A percentile compares a stretch with the other conserved stretches of the same genome.
Conservation (phyloP, 2,113 vertebrate species). For the Ginglymostoma cirratum region DNA sequence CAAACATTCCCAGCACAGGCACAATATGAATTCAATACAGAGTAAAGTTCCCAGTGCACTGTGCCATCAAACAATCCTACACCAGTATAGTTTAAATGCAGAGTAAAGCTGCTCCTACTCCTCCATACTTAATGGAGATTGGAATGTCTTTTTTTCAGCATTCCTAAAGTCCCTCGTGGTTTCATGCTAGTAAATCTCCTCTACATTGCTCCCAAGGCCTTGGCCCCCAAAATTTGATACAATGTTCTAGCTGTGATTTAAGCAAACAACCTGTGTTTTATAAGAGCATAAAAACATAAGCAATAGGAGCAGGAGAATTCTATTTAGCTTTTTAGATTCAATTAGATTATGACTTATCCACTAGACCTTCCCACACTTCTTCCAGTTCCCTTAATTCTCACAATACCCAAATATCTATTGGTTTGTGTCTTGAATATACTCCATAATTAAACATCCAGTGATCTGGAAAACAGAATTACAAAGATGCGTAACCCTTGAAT, state of each 20-base stretch:
- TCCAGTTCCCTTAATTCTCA: too few relatives aligned
- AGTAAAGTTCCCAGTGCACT: too few relatives aligned
- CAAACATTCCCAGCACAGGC: background rate
- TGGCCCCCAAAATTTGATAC: background rate
- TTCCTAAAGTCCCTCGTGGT: background rate
- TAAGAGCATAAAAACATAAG: background rate
- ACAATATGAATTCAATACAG: background rate
- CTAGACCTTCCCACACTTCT: too few relatives aligned
- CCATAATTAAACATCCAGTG: too few relatives aligned
- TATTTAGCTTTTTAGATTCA: background rate
- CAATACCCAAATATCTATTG: too few relatives aligned
- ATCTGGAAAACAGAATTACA: too few relatives aligned
- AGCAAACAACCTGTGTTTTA: background rate
- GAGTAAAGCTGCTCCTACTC: background rate
- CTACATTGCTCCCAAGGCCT: background rate
- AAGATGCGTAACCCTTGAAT: too few relatives aligned
- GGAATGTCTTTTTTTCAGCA: background rate
- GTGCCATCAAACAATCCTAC: too few relatives aligned
- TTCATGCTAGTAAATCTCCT: background rate
- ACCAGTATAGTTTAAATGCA: background rate
- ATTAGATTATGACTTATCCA: background rate
- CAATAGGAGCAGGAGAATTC: background rate
- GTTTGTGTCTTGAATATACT: too few relatives aligned
- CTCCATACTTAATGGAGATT: background rate
- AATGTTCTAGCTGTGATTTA: background rate